phyloP scores from a whole-genome alignment of 2,888 invertebrate genomes.

The Amphipoea lucens region DNA sequence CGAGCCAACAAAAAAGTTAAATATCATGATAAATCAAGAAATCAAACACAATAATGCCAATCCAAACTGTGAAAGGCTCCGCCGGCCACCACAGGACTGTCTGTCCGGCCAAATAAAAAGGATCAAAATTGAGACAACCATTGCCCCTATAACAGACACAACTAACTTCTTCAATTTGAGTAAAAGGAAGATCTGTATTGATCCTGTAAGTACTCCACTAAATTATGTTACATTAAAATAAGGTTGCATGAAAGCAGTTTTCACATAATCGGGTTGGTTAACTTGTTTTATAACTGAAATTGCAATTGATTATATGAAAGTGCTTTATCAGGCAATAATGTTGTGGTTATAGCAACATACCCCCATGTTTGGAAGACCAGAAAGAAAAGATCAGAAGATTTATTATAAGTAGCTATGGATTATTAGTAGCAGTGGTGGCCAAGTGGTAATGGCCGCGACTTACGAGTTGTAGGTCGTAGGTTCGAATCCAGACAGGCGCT shows the following conservation, averaged over 20 bases:
- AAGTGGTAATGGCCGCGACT: no score
- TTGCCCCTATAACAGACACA: constrained; percentile 34
- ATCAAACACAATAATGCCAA: constrained; percentile 62
- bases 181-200: constrained; percentile 83
- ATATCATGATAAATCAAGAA: constrained; percentile 61
- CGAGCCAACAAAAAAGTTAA: constrained; percentile 70
- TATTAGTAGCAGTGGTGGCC: no score
- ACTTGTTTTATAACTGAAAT: neutral
- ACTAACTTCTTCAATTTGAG: constrained; percentile 64
- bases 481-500: no score
- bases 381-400: neutral
- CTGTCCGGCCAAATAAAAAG: constrained; percentile 83
- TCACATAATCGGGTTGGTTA: neutral
- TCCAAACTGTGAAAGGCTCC: constrained; percentile 75
- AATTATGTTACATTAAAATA: neutral
- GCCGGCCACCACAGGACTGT: constrained; percentile 83
- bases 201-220: constrained; percentile 75
- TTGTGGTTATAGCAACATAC: no score
- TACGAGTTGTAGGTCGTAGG: no score
- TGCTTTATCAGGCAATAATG: neutral
- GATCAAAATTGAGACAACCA: constrained; percentile 79
- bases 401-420: neutral
- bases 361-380: neutral
- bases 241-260: no score
- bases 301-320: neutral